Percentiles rank a stretch among this genome's conserved stretches.
Conservation (phyloP, 2,888 invertebrate genomes). For the Tachina lurida region DNA sequence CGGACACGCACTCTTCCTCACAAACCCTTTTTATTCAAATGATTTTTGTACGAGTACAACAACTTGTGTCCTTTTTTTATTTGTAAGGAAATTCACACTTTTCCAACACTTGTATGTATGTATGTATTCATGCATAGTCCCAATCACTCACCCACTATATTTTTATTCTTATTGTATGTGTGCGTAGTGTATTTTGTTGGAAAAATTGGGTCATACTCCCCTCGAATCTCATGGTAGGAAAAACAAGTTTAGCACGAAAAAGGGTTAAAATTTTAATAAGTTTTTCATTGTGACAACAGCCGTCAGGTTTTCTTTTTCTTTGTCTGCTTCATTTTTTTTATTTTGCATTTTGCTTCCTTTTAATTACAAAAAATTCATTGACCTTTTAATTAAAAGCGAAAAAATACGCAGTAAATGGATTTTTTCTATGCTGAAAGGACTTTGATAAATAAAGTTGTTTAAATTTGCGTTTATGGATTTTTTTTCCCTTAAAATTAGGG, state of each 20-base stretch:
- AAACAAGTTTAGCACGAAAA: conserved; percentile 38
- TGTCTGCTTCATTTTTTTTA: conserved; percentile 16
- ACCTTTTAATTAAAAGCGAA: conserved; percentile 43
- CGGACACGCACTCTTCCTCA: conserved; percentile 12
- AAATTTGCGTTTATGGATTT: background rate
- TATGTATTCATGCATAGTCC: background rate
- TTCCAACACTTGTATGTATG: conserved; percentile 25
- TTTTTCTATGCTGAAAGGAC: background rate
- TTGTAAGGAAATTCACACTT: conserved; percentile 68
- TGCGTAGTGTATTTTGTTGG: background rate
- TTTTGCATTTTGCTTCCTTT: conserved; percentile 20
- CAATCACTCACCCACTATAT: background rate
- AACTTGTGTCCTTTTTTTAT: conserved; percentile 65
- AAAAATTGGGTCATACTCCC: conserved; percentile 47
- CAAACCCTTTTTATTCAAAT: conserved; percentile 33
- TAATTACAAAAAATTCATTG: conserved; percentile 62
- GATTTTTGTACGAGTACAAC: conserved; percentile 38
- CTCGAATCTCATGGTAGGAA: conserved; percentile 7
- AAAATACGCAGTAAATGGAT: conserved; percentile 36
- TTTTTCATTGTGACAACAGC: conserved; percentile 54
- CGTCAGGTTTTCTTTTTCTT: conserved; percentile 25
- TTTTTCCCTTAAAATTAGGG: too few species aligned
- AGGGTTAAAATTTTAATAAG: conserved; percentile 63
- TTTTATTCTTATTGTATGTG: conserved; percentile 2
- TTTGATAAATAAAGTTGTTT: conserved; percentile 7